Conservation (phyloP, 2,888 invertebrate genomes). For the Erynnis tages region DNA sequence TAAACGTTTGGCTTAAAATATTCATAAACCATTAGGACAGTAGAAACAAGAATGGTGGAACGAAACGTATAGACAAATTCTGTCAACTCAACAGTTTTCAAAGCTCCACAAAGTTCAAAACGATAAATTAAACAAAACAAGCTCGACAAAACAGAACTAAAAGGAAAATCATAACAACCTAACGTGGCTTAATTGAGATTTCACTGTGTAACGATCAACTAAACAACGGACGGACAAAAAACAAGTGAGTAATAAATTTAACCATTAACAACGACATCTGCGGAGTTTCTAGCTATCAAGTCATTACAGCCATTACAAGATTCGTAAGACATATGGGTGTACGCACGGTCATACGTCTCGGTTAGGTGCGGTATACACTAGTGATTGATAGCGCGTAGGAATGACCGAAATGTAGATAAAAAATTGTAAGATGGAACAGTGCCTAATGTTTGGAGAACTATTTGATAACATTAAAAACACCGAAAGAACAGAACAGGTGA, state of each 20-base stretch:
- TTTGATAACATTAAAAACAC: no score
- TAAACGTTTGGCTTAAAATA: no score
- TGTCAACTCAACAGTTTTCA: not conserved
- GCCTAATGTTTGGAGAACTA: no score
- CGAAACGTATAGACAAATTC: no score
- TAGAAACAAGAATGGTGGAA: no score
- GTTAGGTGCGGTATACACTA: slow-evolving; percentile 7
- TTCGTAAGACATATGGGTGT: slow-evolving; percentile 46
- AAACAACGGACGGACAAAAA: slow-evolving; percentile 45
- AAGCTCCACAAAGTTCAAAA: not conserved
- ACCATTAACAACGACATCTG: slow-evolving; percentile 54
- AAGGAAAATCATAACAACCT: slow-evolving; percentile 10
- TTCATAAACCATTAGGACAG: no score
- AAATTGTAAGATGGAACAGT: no score
- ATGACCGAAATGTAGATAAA: no score
- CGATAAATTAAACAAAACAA: not conserved
- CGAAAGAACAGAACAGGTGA: no score
- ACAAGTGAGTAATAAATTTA: slow-evolving; percentile 55
- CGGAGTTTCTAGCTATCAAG: slow-evolving; percentile 39
- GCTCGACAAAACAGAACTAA: not conserved
- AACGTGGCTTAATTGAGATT: slow-evolving; percentile 45
- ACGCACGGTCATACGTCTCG: slow-evolving; percentile 34
- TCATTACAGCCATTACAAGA: slow-evolving; percentile 46
- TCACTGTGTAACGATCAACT: slow-evolving; percentile 42
- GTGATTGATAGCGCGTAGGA: not conserved